Evolutionary conservation across 2,113 vertebrate species (phyloP), one percentile per base, ranked within the genome.

Genomic region (Verasper variegatus): DNA sequence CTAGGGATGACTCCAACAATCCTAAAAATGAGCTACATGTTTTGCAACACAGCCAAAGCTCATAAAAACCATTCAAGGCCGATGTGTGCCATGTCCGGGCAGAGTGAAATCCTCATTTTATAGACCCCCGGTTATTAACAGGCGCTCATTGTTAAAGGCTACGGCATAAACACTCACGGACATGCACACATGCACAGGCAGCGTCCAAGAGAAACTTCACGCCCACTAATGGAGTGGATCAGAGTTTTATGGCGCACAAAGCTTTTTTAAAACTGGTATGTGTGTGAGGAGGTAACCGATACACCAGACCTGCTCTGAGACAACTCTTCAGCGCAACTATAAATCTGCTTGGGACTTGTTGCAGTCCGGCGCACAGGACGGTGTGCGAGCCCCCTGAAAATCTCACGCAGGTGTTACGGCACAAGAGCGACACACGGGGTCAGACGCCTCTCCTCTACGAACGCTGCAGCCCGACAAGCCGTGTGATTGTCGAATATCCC

Each of bases 301-400:
- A 92, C 89, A 87, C 60, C 76, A 80, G 78, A 79, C 71, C 86
- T 77, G 82, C 68, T 49, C 75, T 65, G 81, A 87, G 83, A 80
- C 82, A 73, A 74, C 77, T 81, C 88, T 83, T 90, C 84, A 83
- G 90, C 83, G 49, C 85, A 74, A 58, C 86, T 71, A 86, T 94
- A 94, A 94, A 95, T 94, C 92, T 91, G 78, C 86, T 86, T 24
- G 26, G 88, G 84, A 86, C 90, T 87, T 92, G 90, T 93, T 90
- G 92, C 81, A 54, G 68, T 90, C 88, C 82, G 79, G 70, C 54
- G 63, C 84, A 71, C 88, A 76, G 72, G 81, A 92, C 89, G 88
- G 68, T 82, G 87, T 90, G 87, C 54, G 90, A 92, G 86, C 87
- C 79, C 57, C 76, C 69, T 76, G 78, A 73, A 94, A 93, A 94